phyloP scores from a whole-genome alignment of 1,140 invertebrate species.

The Lepidurus arcticus region DNA sequence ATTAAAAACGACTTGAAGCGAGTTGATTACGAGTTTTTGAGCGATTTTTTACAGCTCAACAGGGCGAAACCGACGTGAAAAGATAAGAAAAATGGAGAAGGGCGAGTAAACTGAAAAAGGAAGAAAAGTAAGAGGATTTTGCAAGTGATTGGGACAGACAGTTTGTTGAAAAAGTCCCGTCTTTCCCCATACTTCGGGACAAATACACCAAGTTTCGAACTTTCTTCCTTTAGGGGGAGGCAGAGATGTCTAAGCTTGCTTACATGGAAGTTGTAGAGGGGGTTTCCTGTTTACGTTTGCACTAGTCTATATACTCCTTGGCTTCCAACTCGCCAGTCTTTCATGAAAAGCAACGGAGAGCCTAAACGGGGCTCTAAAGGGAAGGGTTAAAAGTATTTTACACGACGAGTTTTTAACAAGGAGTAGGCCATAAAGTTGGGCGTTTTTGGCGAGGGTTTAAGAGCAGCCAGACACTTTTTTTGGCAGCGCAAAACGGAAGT shows the following conservation, averaged over 20 bases:
- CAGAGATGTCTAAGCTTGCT: background rate
- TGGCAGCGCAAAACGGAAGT: slow-evolving; percentile 2
- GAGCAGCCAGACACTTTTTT: background rate
- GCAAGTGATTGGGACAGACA: background rate
- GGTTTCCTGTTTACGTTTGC: slow-evolving; percentile 21
- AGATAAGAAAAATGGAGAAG: background rate
- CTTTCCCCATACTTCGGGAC: background rate
- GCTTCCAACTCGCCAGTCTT: background rate
- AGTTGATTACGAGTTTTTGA: too few species aligned
- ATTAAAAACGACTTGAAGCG: background rate
- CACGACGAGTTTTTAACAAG: background rate
- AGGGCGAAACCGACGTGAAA: background rate
- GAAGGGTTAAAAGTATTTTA: background rate
- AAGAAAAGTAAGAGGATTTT: background rate
- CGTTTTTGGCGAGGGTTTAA: background rate
- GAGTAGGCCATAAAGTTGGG: slow-evolving; percentile 13
- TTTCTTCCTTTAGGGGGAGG: background rate
- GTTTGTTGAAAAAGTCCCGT: slow-evolving; percentile 12
- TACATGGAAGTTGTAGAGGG: background rate
- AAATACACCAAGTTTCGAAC: background rate
- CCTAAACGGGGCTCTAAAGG: background rate
- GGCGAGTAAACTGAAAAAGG: background rate
- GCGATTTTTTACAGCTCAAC: too few species aligned
- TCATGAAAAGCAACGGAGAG: too few species aligned
- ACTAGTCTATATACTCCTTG: background rate